Percentiles rank a stretch among this genome's conserved stretches.
phyloP scores from a whole-genome alignment of 2,113 vertebrate genomes.

The Tyrannus savana region DNA sequence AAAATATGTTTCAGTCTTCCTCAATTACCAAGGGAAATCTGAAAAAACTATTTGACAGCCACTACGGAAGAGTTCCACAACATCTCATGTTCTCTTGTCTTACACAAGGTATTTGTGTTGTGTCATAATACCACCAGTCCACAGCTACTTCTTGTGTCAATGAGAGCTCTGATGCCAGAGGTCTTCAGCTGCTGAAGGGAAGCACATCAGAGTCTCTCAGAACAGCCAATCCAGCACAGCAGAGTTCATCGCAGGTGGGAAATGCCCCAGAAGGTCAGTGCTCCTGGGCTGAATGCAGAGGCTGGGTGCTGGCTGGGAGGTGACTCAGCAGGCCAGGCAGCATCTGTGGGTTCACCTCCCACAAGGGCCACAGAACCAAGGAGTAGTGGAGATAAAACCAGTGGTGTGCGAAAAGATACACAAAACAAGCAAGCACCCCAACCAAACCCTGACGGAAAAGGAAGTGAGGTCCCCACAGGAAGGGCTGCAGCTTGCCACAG shows the following conservation, averaged over 20 bases:
- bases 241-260: not conserved
- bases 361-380: not conserved
- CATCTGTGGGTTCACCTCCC: not conserved
- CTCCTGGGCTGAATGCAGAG: accelerated
- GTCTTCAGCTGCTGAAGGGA: not conserved
- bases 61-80: not conserved
- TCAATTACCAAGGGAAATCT: not conserved
- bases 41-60: not conserved
- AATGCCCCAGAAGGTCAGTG: accelerated
- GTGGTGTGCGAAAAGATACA: not conserved
- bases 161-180: not conserved
- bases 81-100: not conserved
- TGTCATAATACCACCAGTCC: not conserved
- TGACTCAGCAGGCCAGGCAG: not conserved
- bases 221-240: not conserved
- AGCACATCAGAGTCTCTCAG: not conserved
- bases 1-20: not conserved
- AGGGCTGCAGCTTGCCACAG: not conserved
- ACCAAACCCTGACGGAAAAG: not conserved
- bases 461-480: not conserved
- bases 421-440: not conserved
- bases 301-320: accelerated
- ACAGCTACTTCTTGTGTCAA: accelerated
- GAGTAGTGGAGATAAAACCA: not conserved
- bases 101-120: not conserved